Base-by-base conservation (phyloP, 2,113 vertebrate species). In the Tychaedon coryphoeus region DNA sequence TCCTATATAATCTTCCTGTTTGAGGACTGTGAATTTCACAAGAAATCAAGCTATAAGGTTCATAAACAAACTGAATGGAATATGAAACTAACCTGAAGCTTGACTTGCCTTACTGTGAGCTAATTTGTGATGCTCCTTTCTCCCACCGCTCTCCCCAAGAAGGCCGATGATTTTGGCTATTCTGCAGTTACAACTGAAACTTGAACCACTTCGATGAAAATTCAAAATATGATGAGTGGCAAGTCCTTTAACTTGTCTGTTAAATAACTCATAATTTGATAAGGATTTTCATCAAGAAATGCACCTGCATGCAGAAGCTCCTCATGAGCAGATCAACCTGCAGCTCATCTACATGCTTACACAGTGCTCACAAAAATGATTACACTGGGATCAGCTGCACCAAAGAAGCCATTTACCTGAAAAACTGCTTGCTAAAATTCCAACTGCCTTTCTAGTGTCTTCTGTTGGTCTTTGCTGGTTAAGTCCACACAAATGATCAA, bases 401-500 rank as follows among this genome's bases (percentile, higher is more conserved):
- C 45, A 38, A 70, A 88, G 40, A 65, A 80, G 48, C 31, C 22
- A 8, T 93, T 97, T 98, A 98, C 98, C 98, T 98, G 97, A 92
- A 81, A 61, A 61, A 77, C 91, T 92, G 97, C 96, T 90, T 91
- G 97, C 96, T 90, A 94, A 77, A 93, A 95, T 87, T 96, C 96
- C 96, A 64, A 95, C 89, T 24, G 88, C 58, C 90, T 91, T 95
- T 72, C 77, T 77, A 81, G 79, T 2, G 85, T 97, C 92, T 97
- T 97, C 96, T 97, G 96, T 85, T 94, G 94, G 79, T 96, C 94
- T 93, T 95, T 51, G 47, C 93, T 82, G 70, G 91, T 96, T 95
- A 98, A 98, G 97, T 98, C 97, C 98, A 98, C 97, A 92, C 92
- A 94, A 97, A 91, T 95, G 96, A 98, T 96, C 95, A 98, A 93